These are phyloP conservation scores for Drosophila jambulina DNA, from an alignment of 1,140 invertebrate genomes.

Conservation along the genomic window DNA sequence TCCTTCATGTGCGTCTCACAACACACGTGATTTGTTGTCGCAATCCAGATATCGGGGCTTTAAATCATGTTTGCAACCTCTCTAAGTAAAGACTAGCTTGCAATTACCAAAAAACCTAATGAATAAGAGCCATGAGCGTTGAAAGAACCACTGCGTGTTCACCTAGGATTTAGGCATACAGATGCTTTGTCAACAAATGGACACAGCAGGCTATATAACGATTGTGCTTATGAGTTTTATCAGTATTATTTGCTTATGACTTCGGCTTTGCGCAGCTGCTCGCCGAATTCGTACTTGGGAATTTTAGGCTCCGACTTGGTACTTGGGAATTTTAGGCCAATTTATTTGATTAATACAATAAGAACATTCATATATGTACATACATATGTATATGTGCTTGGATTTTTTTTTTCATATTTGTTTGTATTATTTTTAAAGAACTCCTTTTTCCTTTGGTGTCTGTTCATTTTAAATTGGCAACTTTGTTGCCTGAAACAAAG, in stretches of 20 bases:
- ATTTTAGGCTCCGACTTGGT: too few species aligned
- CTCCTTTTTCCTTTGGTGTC: background rate
- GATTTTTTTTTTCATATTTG: background rate
- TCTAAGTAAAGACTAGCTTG: background rate
- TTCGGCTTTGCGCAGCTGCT: too few species aligned
- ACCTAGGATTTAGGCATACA: background rate
- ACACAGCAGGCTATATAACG: background rate
- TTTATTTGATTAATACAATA: too few species aligned
- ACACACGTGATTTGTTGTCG: too few species aligned
- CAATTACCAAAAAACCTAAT: background rate
- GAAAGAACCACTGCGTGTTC: background rate
- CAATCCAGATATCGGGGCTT: background rate
- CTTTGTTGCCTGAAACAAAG: background rate
- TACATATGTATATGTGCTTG: background rate
- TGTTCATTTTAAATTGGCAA: conserved; percentile 11
- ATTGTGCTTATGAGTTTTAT: background rate
- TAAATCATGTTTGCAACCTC: background rate
- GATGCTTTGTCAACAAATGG: background rate
- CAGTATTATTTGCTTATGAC: background rate
- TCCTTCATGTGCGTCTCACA: too few species aligned
- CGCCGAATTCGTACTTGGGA: background rate
- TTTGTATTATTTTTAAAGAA: background rate
- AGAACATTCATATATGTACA: background rate
- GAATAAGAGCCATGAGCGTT: background rate
- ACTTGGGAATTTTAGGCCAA: too few species aligned